A percentile compares a stretch with the other conserved stretches of the same genome.
Conservation (phyloP, 2,797 vertebrate genomes). For the Psittacula derbiana region DNA sequence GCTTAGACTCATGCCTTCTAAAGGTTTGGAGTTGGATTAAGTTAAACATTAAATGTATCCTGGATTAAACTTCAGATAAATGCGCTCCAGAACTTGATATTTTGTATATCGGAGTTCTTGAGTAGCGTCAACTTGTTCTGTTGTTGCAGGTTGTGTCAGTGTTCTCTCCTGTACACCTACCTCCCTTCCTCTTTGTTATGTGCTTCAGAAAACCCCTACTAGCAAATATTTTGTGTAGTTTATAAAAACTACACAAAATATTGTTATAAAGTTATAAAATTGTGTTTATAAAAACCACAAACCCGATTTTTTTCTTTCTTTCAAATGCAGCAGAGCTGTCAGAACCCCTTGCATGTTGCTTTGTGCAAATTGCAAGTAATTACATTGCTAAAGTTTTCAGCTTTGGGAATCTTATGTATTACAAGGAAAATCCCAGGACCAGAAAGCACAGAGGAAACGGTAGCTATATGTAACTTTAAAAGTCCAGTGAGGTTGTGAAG, state of each 20-base stretch:
- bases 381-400: not conserved
- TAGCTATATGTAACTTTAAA: not conserved
- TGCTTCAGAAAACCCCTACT: not conserved
- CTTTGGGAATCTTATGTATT: not conserved
- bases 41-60: not conserved
- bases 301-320: not conserved
- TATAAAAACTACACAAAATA: not conserved
- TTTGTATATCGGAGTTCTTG: not conserved
- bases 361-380: not conserved
- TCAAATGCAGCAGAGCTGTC: not conserved
- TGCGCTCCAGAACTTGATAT: not conserved
- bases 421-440: not conserved
- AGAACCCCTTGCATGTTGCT: not conserved
- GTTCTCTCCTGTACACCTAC: not conserved
- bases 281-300: not conserved
- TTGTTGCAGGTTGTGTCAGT: not conserved
- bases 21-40: not conserved
- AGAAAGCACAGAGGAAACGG: not conserved
- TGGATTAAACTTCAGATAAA: not conserved
- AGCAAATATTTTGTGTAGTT: not conserved
- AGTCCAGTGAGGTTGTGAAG: not conserved
- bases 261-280: too few species aligned
- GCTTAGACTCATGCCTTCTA: not conserved
- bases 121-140: not conserved
- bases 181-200: not conserved